A percentile compares a stretch with the other conserved stretches of the same genome.
phyloP scores from a whole-genome alignment of 2,113 vertebrate species.

The Psittacara wagleri region DNA sequence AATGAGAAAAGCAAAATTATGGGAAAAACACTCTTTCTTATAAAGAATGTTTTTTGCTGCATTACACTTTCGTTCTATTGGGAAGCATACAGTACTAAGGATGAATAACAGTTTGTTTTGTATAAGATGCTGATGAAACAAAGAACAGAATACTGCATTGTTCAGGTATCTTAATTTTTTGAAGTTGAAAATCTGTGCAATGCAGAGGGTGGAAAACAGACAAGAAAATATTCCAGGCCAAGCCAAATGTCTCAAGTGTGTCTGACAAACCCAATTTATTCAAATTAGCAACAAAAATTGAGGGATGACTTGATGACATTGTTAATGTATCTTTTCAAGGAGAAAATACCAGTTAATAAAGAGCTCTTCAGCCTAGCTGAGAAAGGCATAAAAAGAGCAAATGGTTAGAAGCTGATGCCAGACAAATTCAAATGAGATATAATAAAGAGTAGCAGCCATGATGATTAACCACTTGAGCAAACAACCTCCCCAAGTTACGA shows the following conservation, averaged over 20 bases:
- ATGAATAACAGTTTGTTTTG: background rate
- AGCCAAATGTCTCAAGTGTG: background rate
- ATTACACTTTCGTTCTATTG: background rate
- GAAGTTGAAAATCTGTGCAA: background rate
- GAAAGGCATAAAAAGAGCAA: slow-evolving; percentile 50
- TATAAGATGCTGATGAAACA: background rate
- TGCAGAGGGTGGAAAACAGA: background rate
- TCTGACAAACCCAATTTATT: background rate
- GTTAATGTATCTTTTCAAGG: slow-evolving; percentile 45
- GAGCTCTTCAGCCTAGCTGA: slow-evolving; percentile 30
- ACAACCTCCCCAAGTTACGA: background rate
- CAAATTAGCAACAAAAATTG: slow-evolving; percentile 25
- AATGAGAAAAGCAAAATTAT: background rate
- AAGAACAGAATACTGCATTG: background rate
- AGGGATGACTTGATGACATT: slow-evolving; percentile 44
- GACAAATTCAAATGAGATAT: slow-evolving; percentile 60
- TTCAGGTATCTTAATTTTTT: background rate
- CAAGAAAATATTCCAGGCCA: background rate
- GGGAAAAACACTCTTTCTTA: background rate
- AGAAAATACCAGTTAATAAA: slow-evolving; percentile 61
- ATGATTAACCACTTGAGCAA: slow-evolving; percentile 41
- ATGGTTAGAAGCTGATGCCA: slow-evolving; percentile 36
- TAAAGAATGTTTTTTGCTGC: background rate
- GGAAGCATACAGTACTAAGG: background rate
- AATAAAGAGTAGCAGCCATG: background rate